Evolutionary conservation across 2,888 invertebrate species (phyloP), one percentile per base, ranked within the genome.

Genomic region (Ochlodes sylvanus): DNA sequence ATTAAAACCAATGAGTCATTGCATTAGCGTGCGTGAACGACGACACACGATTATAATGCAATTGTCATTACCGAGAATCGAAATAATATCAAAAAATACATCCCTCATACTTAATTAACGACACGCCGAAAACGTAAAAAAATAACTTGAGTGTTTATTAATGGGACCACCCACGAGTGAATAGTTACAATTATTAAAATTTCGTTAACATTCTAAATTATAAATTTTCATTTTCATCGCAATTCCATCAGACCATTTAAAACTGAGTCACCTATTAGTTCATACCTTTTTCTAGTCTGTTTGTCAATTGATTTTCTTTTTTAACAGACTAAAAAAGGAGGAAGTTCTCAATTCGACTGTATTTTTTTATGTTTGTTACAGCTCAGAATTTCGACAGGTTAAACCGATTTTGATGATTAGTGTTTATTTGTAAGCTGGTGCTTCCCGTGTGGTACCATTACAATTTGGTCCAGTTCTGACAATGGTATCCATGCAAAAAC

Each of bases 1-100:
- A 77, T 76, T 76, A 75, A 73, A 67, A 55, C 55, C 34, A 41
- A 47, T 67, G 67, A 67, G 19, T 67, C 67, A 67, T 55, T 15
- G 12, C 58, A 15, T 4, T 55, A 61, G 61, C 56, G 44, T 56
- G 64, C 47, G 56, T 64, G 56, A 6, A 19, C 44, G 32, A 34
- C 63, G 44, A 42, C 21, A 63, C 54, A 50, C 61, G 34, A 50
- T 50, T 14, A 54, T 55, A 64, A 27, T 32, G 44, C 41, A 55
- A 61, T 67, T 56, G 55, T 55, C 27, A 54, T 15, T 67, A 61
- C 67, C 15, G n/a, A 21, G 61, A 67, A 67, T 47, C 60, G 34
- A 42, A 67, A 67, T 34, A 54, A 55, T 34, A 42, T 15, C 7
- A 17, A 44, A 64, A 52, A 21, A 27, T 7, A 38, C 21, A 34